Evolutionary conservation across 2,113 vertebrate species (phyloP).

Genomic region (Rana temporaria): DNA sequence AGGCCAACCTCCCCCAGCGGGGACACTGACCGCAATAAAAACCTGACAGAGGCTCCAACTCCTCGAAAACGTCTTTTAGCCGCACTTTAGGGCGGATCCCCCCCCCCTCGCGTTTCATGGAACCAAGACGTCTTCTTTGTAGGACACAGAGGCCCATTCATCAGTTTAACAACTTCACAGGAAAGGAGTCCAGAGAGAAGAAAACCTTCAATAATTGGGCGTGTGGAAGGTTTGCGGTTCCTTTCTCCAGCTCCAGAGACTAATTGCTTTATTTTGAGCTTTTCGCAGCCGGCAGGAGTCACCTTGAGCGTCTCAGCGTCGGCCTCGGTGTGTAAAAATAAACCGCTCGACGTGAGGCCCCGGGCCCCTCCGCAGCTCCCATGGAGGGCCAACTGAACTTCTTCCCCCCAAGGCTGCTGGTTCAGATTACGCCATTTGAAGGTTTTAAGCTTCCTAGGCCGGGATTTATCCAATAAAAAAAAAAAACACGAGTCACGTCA

Average conservation of each 20-base stretch:
- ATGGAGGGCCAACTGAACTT: not conserved
- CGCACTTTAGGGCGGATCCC: no score
- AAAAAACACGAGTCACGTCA: not conserved
- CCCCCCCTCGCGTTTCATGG: no score
- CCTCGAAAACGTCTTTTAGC: no score
- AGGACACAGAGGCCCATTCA: no score
- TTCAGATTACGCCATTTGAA: not conserved
- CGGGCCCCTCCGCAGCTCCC: not conserved
- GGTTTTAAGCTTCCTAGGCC: not conserved
- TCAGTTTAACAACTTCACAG: no score
- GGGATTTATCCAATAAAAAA: slow-evolving; percentile 26
- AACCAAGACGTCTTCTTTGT: no score
- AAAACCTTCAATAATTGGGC: slow-evolving; percentile 53
- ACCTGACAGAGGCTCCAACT: no score
- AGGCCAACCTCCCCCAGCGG: no score
- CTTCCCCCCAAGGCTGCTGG: not conserved
- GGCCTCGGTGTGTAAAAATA: no score
- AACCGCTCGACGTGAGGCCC: not conserved
- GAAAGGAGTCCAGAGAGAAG: no score
- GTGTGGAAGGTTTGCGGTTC: not conserved
- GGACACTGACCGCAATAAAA: no score
- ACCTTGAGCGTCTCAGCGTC: slow-evolving; percentile 60
- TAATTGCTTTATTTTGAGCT: not conserved
- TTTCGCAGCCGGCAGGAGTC: slow-evolving; percentile 44
- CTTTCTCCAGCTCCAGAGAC: slow-evolving; percentile 53